Conservation (phyloP, 1,140 invertebrate genomes). For the Calephelis virginiensis region DNA sequence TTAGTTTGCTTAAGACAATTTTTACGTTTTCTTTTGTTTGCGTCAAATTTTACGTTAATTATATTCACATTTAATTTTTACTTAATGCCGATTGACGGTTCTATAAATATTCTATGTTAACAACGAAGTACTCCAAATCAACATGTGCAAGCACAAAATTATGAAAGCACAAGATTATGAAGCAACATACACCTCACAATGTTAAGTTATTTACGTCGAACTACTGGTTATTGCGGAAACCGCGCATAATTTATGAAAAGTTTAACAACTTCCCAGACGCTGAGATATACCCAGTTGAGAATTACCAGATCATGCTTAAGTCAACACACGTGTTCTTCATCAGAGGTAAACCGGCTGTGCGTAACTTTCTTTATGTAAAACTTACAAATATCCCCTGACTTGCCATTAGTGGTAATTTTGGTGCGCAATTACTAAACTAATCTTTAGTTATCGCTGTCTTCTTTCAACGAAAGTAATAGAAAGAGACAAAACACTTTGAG, state of each 20-base stretch:
- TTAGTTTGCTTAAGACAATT: too few species aligned
- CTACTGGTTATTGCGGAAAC: conserved; percentile 52
- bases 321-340: not conserved
- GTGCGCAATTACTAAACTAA: too few species aligned
- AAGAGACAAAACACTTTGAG: too few species aligned
- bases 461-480: too few species aligned
- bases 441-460: too few species aligned
- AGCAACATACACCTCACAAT: not conserved
- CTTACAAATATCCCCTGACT: too few species aligned
- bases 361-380: too few species aligned
- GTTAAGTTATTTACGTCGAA: conserved; percentile 35
- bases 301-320: conserved; percentile 10
- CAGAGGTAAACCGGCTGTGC: not conserved
- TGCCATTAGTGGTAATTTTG: too few species aligned
- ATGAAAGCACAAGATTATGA: not conserved
- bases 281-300: conserved; percentile 29
- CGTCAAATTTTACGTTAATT: not conserved
- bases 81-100: too few species aligned
- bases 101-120: too few species aligned
- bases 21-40: too few species aligned
- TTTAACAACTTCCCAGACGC: conserved; percentile 34
- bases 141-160: not conserved
- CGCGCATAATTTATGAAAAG: conserved; percentile 25
- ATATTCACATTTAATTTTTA: not conserved
- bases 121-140: not conserved